Evolutionary conservation across 2,797 vertebrate genomes (phyloP).

Genomic region (Danio kyathit): DNA sequence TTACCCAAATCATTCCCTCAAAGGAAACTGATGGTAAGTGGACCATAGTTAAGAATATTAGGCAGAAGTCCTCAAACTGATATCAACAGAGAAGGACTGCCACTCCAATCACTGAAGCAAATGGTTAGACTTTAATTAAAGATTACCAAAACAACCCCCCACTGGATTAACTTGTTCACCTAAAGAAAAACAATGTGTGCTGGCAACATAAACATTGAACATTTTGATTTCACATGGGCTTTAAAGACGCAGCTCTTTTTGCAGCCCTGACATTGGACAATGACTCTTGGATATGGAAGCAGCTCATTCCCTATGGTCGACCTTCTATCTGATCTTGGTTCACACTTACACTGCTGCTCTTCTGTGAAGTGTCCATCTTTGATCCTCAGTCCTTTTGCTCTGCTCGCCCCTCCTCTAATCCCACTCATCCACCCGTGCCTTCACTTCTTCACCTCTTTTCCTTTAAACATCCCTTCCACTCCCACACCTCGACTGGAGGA

Average conservation of each 20-base stretch:
- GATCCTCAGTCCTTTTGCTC: slow-evolving; percentile 44
- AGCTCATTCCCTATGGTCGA: slow-evolving; percentile 32
- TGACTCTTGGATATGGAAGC: slow-evolving; percentile 46
- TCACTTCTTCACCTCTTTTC: slow-evolving; percentile 38
- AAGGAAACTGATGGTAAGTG: too few species aligned
- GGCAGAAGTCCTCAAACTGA: too few species aligned
- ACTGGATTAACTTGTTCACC: too few species aligned
- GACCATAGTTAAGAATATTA: too few species aligned
- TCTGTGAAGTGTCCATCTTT: slow-evolving; percentile 43
- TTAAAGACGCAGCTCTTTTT: slow-evolving; percentile 28
- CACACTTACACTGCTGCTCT: slow-evolving; percentile 40
- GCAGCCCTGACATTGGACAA: neutral
- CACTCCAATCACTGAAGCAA: too few species aligned
- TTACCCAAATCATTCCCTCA: too few species aligned
- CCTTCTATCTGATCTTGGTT: slow-evolving; percentile 52
- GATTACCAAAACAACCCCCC: too few species aligned
- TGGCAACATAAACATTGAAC: too few species aligned
- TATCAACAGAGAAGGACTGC: too few species aligned
- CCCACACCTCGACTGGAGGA: slow-evolving; percentile 31
- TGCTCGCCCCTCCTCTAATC: slow-evolving; percentile 51
- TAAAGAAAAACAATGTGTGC: too few species aligned
- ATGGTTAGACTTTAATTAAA: too few species aligned
- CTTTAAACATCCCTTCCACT: slow-evolving; percentile 46
- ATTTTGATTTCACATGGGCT: too few species aligned
- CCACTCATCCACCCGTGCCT: slow-evolving; percentile 40